Conservation (phyloP, 2,888 invertebrate species). For the Onchidella celtica region DNA sequence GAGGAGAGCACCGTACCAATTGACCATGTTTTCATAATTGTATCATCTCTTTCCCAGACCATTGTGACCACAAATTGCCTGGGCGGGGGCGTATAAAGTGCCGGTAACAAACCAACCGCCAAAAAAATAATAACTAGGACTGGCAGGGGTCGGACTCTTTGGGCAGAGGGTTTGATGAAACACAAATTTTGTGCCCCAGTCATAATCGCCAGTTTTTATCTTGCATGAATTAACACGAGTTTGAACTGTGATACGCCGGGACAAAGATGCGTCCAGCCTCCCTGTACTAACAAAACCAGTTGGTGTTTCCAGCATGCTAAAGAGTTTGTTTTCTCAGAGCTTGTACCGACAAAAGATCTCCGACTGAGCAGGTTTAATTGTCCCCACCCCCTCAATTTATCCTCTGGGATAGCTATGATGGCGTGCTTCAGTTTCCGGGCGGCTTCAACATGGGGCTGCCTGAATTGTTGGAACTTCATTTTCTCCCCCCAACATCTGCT, state of each 20-base stretch:
- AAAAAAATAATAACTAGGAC: constrained; percentile 20
- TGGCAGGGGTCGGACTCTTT: background rate
- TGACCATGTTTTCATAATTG: constrained; percentile 38
- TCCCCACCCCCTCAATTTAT: constrained; percentile 18
- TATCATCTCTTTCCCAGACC: constrained; percentile 36
- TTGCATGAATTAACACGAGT: background rate
- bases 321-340: constrained; percentile 34
- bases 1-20: background rate
- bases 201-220: constrained; percentile 14
- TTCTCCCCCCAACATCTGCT: too few species aligned
- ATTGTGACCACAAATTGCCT: constrained; percentile 35
- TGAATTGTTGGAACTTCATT: too few species aligned
- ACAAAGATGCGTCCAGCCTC: background rate
- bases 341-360: constrained; percentile 14
- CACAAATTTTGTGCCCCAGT: background rate
- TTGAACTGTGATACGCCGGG: background rate
- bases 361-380: constrained; percentile 38
- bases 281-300: constrained; percentile 21
- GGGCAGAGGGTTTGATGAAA: background rate
- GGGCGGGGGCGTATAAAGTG: constrained; percentile 17
- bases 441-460: too few species aligned
- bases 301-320: background rate
- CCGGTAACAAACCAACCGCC: constrained; percentile 1
- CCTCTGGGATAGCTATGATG: background rate
- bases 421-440: too few species aligned